Base-by-base conservation (phyloP, 2,888 invertebrate genomes). In the Aphelenchoides bicaudatus region DNA sequence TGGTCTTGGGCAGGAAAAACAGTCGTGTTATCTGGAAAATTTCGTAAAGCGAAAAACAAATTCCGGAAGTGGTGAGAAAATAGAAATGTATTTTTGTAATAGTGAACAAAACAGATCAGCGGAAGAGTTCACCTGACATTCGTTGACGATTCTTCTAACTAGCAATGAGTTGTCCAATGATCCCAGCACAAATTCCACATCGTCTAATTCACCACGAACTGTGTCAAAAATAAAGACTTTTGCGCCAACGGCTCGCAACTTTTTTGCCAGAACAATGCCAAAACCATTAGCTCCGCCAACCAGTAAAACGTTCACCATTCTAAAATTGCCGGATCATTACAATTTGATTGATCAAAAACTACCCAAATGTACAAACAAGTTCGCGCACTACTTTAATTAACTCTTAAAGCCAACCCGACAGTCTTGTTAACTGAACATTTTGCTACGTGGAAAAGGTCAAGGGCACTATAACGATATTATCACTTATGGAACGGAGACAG, bases 281-380 rank as follows among this genome's bases (percentile, higher is more conserved):
- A 51, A 51, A 1, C n/a, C 16, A n/a, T 21, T 25, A 29, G 37
- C 19, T 3, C 1, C 48, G 37, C 52, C 52, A 28, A 51, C 38
- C 38, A 51, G 2, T n/a, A 51, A 39, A 16, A 51, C 52, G 52
- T 51, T 51, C 38, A 19, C 21, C 52, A 51, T 37, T 25, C 23
- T 43, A n/a, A n/a, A n/a, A n/a, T n/a, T n/a, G n/a, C n/a, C n/a
- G n/a, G n/a, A n/a, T n/a, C n/a, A n/a, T n/a, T n/a, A n/a, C n/a
- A n/a, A n/a, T n/a, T n/a, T n/a, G n/a, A n/a, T n/a, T n/a, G n/a
- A n/a, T n/a, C n/a, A n/a, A n/a, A n/a, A n/a, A n/a, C n/a, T n/a
- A n/a, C n/a, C n/a, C n/a, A n/a, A n/a, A n/a, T n/a, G n/a, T n/a
- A n/a, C n/a, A n/a, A n/a, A n/a, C n/a, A n/a, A n/a, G n/a, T n/a